A percentile compares a stretch with the other conserved stretches of the same genome.
phyloP scores from a whole-genome alignment of 2,113 vertebrate species.

The Bettongia penicillata region DNA sequence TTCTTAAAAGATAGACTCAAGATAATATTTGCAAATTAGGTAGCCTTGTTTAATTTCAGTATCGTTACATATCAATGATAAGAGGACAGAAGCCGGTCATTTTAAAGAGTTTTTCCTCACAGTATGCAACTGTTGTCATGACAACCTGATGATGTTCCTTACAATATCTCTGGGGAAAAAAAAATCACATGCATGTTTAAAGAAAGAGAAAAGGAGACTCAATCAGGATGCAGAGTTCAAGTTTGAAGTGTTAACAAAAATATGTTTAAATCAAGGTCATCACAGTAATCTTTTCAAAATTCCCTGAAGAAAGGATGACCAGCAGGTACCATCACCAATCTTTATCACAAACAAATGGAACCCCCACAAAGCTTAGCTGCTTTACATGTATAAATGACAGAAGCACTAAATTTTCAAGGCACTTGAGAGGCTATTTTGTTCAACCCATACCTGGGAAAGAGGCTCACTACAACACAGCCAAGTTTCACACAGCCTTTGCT shows the following conservation, averaged over 20 bases:
- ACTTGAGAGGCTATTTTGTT: not conserved
- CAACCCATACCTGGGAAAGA: not conserved
- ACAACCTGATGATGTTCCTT: conserved; percentile 85
- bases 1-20: conserved; percentile 70
- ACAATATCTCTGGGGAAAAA: conserved; percentile 72
- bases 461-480: not conserved
- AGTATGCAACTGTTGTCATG: conserved; percentile 82
- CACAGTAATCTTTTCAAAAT: conserved; percentile 43
- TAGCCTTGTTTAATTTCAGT: conserved; percentile 73
- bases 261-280: conserved; percentile 19
- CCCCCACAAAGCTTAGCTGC: not conserved
- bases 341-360: not conserved
- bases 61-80: conserved; percentile 72
- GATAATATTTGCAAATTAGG: conserved; percentile 65
- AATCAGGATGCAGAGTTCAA: conserved; percentile 61
- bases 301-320: not conserved
- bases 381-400: not conserved
- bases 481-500: not conserved
- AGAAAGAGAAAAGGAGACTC: conserved; percentile 47
- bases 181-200: not conserved
- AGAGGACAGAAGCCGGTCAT: conserved; percentile 76
- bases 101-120: conserved; percentile 77
- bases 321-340: conserved; percentile 10
- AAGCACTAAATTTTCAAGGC: not conserved
- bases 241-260: conserved; percentile 40